Evolutionary conservation across 2,888 invertebrate genomes (phyloP).

Genomic region (Drosophila pullipes): DNA sequence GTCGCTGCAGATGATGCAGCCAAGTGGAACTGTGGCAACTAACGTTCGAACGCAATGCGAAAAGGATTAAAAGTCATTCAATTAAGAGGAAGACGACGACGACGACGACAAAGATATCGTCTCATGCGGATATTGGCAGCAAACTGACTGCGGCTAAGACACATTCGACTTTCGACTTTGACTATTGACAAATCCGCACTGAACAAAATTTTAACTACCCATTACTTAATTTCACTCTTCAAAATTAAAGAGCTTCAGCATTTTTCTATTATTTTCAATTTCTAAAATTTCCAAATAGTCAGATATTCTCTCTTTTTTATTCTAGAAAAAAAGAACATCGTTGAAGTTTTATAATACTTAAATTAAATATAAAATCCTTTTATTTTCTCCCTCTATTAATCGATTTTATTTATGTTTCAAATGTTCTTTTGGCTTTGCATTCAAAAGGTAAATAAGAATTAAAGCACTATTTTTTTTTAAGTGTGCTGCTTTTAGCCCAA

Average conservation of each 20-base stretch:
- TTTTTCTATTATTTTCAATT: no score
- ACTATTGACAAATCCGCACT: constrained; percentile 41
- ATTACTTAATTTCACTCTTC: neutral
- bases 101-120: constrained; percentile 48
- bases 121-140: constrained; percentile 43
- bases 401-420: neutral
- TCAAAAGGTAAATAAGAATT: neutral
- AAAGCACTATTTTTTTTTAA: neutral
- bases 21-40: constrained; percentile 70
- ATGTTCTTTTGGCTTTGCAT: neutral
- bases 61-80: constrained; percentile 82
- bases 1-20: constrained; percentile 42
- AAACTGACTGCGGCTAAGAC: constrained; percentile 16
- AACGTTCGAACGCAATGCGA: constrained; percentile 80
- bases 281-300: no score
- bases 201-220: neutral
- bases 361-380: neutral
- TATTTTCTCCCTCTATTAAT: neutral
- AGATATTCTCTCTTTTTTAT: no score
- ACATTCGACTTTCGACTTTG: constrained; percentile 16
- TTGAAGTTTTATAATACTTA: neutral
- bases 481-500: constrained; percentile 54
- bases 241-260: neutral
- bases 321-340: neutral
- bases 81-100: constrained; percentile 64